phyloP scores from a whole-genome alignment of 2,888 invertebrate genomes.

The Sarcophaga variegata region DNA sequence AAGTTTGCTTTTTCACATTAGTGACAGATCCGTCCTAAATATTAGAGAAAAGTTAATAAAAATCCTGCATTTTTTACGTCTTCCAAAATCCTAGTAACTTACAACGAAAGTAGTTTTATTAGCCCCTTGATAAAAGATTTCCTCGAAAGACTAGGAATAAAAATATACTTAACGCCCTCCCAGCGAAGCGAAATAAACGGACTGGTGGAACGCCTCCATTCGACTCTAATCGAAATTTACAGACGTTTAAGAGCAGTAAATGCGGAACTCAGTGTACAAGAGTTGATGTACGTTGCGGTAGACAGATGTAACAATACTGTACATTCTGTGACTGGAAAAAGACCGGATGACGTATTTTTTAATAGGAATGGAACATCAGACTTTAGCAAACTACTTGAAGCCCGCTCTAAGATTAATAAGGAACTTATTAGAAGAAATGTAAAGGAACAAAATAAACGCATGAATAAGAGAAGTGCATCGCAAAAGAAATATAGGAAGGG shows the following conservation, averaged over 20 bases:
- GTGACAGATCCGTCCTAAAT: constrained; percentile 52
- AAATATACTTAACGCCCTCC: too few relatives aligned
- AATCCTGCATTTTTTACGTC: constrained; percentile 65
- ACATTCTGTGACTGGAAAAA: constrained; percentile 63
- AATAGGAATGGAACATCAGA: constrained; percentile 24
- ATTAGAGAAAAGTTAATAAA: constrained; percentile 62
- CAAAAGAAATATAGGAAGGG: constrained; percentile 26
- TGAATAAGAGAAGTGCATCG: not conserved
- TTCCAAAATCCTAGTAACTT: constrained; percentile 57
- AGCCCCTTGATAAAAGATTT: constrained; percentile 42
- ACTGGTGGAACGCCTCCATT: too few relatives aligned
- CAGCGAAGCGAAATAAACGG: too few relatives aligned
- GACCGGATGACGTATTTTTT: constrained; percentile 66
- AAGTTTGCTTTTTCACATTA: constrained; percentile 67
- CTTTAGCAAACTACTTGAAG: constrained; percentile 3
- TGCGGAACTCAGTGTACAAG: not conserved
- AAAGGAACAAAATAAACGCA: not conserved
- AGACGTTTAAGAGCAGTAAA: too few relatives aligned
- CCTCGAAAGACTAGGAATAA: too few relatives aligned
- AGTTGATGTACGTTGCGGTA: constrained; percentile 52
- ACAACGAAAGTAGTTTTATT: constrained; percentile 66
- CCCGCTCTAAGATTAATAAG: not conserved
- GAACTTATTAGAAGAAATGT: constrained; percentile 19
- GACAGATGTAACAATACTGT: constrained; percentile 69
- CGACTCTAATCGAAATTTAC: too few relatives aligned